These are phyloP conservation scores for Endotricha flammealis DNA, from an alignment of 2,888 invertebrate species.

Conservation along the genomic window DNA sequence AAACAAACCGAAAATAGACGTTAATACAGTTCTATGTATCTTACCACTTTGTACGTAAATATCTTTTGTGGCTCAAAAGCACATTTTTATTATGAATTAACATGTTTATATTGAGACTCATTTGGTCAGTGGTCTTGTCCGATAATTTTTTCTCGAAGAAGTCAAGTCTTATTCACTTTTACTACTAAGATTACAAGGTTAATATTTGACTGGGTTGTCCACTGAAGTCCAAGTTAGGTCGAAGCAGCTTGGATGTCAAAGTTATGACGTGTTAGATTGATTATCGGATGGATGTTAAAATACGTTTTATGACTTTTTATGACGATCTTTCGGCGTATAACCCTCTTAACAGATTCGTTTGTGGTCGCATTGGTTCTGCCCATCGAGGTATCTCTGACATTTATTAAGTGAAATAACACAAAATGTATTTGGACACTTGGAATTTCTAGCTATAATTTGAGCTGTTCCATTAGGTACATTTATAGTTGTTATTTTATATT, in stretches of 20 bases:
- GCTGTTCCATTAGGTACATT: neutral
- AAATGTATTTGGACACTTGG: neutral
- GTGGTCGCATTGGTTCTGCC: slow-evolving; percentile 41
- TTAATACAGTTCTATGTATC: slow-evolving; percentile 49
- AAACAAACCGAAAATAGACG: slow-evolving; percentile 43
- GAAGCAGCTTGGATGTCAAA: slow-evolving; percentile 73
- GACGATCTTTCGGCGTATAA: slow-evolving; percentile 64
- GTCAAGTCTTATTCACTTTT: slow-evolving; percentile 23
- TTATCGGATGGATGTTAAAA: slow-evolving; percentile 79
- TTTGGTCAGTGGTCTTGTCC: slow-evolving; percentile 58
- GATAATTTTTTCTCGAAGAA: slow-evolving; percentile 41
- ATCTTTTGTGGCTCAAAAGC: slow-evolving; percentile 48
- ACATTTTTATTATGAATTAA: slow-evolving; percentile 72
- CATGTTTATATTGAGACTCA: slow-evolving; percentile 73
- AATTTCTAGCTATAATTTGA: slow-evolving; percentile 7
- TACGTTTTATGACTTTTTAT: slow-evolving; percentile 75
- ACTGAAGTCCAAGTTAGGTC: slow-evolving; percentile 46
- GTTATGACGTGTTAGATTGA: slow-evolving; percentile 80
- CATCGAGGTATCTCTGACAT: slow-evolving; percentile 18
- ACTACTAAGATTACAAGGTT: slow-evolving; percentile 21
- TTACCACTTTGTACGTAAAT: slow-evolving; percentile 67
- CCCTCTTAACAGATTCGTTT: slow-evolving; percentile 63
- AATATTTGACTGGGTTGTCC: slow-evolving; percentile 24
- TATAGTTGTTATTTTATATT: no score
- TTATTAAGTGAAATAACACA: slow-evolving; percentile 19